phyloP scores from a whole-genome alignment of 2,888 invertebrate genomes.

The Eubasilissa splendida region DNA sequence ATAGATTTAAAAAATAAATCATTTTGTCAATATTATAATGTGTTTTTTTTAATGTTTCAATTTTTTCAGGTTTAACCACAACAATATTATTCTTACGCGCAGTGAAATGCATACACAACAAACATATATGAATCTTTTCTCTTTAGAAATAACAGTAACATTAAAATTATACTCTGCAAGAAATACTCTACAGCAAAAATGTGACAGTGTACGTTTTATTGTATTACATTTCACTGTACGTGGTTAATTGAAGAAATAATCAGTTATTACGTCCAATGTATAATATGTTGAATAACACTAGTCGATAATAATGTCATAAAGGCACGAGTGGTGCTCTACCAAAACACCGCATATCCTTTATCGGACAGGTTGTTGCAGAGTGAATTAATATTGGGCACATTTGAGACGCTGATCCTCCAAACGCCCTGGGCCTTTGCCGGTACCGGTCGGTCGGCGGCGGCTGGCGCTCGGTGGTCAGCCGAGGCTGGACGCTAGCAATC shows the following conservation, averaged over 20 bases:
- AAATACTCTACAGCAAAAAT: too few species aligned
- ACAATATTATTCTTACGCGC: too few species aligned
- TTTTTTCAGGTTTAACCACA: too few species aligned
- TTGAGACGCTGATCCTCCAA: conserved; percentile 57
- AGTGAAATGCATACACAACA: too few species aligned
- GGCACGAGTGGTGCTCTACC: conserved; percentile 51
- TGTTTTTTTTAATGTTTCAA: too few species aligned
- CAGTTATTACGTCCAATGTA: not conserved
- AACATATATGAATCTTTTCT: too few species aligned
- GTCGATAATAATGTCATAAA: conserved; percentile 46
- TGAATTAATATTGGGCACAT: conserved; percentile 54
- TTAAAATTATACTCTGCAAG: too few species aligned
- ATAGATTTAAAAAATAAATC: too few species aligned
- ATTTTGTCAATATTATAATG: too few species aligned
- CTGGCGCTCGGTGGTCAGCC: conserved; percentile 35
- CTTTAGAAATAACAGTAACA: too few species aligned
- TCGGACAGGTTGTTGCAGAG: conserved; percentile 51
- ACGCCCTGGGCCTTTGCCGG: conserved; percentile 32
- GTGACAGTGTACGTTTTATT: too few species aligned
- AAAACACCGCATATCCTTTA: conserved; percentile 57
- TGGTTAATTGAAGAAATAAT: not conserved
- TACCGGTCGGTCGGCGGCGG: conserved; percentile 13
- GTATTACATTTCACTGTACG: too few species aligned
- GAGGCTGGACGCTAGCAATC: conserved; percentile 64
- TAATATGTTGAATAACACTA: conserved; percentile 24